Base-by-base conservation (phyloP, 2,113 vertebrate genomes). In the Gymnarchus niloticus region DNA sequence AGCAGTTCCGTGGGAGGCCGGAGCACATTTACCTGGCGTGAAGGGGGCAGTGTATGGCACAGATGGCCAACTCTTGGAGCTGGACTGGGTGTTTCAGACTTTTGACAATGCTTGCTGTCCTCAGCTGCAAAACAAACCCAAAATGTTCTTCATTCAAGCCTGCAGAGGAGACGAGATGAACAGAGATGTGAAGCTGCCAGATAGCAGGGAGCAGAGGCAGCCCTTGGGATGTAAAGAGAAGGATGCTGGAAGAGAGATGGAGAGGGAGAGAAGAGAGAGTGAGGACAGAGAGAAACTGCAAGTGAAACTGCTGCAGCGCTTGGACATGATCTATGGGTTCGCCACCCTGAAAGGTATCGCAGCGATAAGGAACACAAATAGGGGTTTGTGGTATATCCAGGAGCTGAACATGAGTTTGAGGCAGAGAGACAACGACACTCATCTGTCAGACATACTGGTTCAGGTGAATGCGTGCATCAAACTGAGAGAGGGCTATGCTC, bases 131-230 rank as follows among this genome's bases (percentile, higher is more conserved):
- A 99, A 99, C 93, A 99, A 99, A 89, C 98, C 98, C 1, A 99
- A 99, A 90, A 97, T 99, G 96, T 99, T 99, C 92, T 98, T 99
- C 88, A 94, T 99, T 89, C 98, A 99, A 91, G 98, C 98, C 86
- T 99, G 98, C 91, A 95, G 98, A 81, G 98, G 98, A 96, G 94
- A 95, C 33, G 94, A 94, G 88, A 94, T 94, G 93, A 97, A 99
- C 90, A 94, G 93, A 19, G 98, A 98, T 1, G 97, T 99, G 2
- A 97, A 99, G 91, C 97, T 97, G 86, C 92, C 91, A 52, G 98
- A 99, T 2, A 97, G 98, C 3, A 96, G 95, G 44, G 92, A 87
- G 2, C 88, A 93, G 3, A 92, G 91, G 0, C 52, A 85, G 3
- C 94, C 96, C 7, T 90, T 96, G 0, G 95, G 93, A 86, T 96